Percentiles rank a stretch among this genome's conserved stretches.
phyloP scores from a whole-genome alignment of 2,113 vertebrate genomes.

The Phodopus roborovskii region DNA sequence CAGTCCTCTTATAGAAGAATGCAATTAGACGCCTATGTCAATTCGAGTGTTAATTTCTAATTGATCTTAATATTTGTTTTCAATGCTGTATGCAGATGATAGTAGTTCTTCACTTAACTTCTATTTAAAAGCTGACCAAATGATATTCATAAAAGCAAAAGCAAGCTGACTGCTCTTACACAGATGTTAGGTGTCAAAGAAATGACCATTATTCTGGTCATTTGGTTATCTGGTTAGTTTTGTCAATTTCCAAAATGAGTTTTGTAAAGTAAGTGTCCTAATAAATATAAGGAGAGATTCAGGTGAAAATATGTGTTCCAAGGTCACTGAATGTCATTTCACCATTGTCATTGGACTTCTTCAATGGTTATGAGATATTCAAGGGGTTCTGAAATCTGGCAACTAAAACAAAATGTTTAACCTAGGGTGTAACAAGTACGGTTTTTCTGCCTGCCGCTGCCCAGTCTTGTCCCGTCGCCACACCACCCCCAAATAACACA shows the following conservation, averaged over 20 bases:
- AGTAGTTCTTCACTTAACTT: neutral
- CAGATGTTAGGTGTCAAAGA: neutral
- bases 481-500: no score
- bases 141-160: neutral
- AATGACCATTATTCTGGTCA: neutral
- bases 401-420: neutral
- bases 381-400: neutral
- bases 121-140: neutral
- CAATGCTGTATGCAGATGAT: neutral
- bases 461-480: no score
- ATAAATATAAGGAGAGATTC: slow-evolving; percentile 18
- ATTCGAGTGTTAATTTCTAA: neutral
- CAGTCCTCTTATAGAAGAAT: neutral
- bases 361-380: neutral
- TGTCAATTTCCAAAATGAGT: neutral
- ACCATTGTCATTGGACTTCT: neutral
- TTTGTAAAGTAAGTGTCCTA: neutral
- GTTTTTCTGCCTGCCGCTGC: no score
- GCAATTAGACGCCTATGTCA: neutral
- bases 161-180: neutral
- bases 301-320: neutral
- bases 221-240: neutral
- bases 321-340: neutral
- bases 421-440: no score
- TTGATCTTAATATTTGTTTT: neutral